phyloP scores from a whole-genome alignment of 2,888 invertebrate species.

The Osmoderma eremita region DNA sequence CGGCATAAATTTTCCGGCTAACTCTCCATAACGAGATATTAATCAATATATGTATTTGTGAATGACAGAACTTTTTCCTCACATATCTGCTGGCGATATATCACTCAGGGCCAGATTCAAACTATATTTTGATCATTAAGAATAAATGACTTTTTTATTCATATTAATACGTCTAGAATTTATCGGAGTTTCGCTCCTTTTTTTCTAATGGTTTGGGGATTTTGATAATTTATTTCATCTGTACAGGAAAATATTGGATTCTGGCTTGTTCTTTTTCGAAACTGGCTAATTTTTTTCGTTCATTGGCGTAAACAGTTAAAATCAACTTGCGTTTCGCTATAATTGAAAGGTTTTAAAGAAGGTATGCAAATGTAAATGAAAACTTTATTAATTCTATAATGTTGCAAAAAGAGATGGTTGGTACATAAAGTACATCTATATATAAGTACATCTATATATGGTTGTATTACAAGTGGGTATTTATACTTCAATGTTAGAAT shows the following conservation, averaged over 20 bases:
- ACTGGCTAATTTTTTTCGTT: not conserved
- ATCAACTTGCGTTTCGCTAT: not conserved
- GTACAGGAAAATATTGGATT: too few species aligned
- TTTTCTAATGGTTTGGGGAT: not conserved
- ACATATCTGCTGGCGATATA: conserved; percentile 24
- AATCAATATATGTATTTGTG: conserved; percentile 33
- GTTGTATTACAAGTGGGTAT: too few species aligned
- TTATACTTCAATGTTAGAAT: too few species aligned
- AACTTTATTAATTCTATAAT: not conserved
- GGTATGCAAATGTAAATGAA: not conserved
- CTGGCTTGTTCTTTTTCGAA: not conserved
- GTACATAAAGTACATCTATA: too few species aligned
- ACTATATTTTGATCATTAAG: conserved; percentile 37
- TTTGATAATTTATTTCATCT: conserved; percentile 14
- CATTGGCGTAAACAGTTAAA: not conserved
- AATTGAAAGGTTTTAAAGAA: not conserved
- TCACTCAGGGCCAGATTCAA: conserved; percentile 32
- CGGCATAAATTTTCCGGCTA: conserved; percentile 32
- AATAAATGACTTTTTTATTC: conserved; percentile 30
- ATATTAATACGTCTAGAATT: conserved; percentile 29
- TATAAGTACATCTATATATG: too few species aligned
- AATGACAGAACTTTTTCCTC: conserved; percentile 31
- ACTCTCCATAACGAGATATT: conserved; percentile 36
- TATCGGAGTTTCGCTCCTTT: not conserved
- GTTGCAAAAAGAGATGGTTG: too few species aligned